phyloP scores from a whole-genome alignment of 2,888 invertebrate species.

The Clostera curtula region DNA sequence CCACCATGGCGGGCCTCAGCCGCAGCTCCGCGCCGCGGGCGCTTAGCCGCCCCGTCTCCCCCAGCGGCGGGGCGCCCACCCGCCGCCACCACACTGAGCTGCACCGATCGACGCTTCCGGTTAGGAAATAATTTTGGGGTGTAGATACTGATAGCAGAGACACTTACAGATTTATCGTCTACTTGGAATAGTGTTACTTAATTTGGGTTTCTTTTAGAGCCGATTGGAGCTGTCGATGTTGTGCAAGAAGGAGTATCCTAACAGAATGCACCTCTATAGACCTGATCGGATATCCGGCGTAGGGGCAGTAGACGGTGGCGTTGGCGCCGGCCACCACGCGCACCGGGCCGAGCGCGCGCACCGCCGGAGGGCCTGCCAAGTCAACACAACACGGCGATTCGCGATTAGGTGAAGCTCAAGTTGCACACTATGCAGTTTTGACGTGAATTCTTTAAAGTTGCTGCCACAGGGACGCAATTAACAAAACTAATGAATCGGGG shows the following conservation, averaged over 20 bases:
- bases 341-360: constrained; percentile 79
- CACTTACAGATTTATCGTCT: too few species aligned
- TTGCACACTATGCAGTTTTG: too few species aligned
- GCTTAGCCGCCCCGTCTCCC: constrained; percentile 56
- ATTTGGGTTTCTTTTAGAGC: too few species aligned
- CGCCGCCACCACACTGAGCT: constrained; percentile 67
- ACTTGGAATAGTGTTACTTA: too few species aligned
- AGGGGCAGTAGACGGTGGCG: constrained; percentile 85
- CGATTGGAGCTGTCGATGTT: too few species aligned
- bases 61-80: constrained; percentile 61
- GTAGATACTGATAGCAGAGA: too few species aligned
- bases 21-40: constrained; percentile 46
- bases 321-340: constrained; percentile 86
- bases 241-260: constrained; percentile 46
- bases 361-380: constrained; percentile 78
- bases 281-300: constrained; percentile 89
- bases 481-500: too few species aligned
- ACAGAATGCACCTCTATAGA: constrained; percentile 69
- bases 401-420: too few species aligned
- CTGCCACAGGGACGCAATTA: too few species aligned
- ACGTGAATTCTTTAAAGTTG: too few species aligned
- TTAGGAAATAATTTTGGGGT: too few species aligned
- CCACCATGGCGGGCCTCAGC: constrained; percentile 46
- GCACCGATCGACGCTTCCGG: constrained; percentile 16
- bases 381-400: constrained; percentile 3